Conservation (phyloP, 2,113 vertebrate species). For the Jacana jacana region DNA sequence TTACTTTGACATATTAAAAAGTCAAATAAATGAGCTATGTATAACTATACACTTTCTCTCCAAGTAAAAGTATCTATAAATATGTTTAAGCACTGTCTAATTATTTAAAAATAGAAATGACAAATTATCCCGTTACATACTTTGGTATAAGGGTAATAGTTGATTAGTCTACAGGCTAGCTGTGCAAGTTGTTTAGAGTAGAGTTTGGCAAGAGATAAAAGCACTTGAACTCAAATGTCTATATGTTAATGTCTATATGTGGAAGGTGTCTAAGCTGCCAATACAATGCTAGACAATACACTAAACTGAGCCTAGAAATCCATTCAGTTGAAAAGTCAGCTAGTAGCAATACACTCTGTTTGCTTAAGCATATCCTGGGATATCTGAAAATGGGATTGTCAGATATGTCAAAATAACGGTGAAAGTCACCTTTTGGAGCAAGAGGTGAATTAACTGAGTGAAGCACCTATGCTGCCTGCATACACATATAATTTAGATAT, state of each 20-base stretch:
- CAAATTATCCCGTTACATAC: neutral
- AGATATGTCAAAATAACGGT: neutral
- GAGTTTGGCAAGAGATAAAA: neutral
- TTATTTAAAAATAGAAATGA: conserved; percentile 38
- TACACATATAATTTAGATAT: neutral
- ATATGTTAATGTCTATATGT: neutral
- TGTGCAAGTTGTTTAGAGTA: neutral
- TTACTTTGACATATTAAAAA: conserved; percentile 44
- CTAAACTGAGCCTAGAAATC: neutral
- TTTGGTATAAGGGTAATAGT: neutral
- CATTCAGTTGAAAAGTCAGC: neutral
- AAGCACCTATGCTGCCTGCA: neutral
- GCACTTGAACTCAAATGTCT: neutral
- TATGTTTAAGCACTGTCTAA: neutral
- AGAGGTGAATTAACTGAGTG: neutral
- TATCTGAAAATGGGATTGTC: neutral
- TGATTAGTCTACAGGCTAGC: neutral
- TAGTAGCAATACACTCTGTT: neutral
- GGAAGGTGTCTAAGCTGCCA: neutral
- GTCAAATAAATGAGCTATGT: neutral
- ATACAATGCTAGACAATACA: neutral
- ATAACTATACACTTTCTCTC: neutral
- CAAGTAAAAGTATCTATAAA: conserved; percentile 2
- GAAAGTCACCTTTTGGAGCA: neutral
- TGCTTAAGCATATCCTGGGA: neutral